Conservation (phyloP, 2,888 invertebrate species). For the Machimus atricapillus region DNA sequence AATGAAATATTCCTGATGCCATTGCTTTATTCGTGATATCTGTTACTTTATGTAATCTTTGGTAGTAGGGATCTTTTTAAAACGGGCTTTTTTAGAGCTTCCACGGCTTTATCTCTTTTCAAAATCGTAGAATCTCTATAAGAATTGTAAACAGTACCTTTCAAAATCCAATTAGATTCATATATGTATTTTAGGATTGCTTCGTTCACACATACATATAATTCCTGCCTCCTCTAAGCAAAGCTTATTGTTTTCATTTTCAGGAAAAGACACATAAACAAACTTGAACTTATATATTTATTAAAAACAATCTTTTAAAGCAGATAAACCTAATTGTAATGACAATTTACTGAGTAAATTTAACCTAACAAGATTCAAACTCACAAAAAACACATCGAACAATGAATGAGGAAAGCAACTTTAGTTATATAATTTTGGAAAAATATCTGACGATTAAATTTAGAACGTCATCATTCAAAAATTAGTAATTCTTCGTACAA, state of each 20-base stretch:
- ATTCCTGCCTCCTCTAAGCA: too few relatives aligned
- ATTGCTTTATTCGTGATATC: too few relatives aligned
- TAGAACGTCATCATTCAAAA: background rate
- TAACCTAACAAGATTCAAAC: constrained; percentile 31
- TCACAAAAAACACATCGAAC: constrained; percentile 20
- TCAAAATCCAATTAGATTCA: too few relatives aligned
- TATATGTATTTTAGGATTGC: too few relatives aligned
- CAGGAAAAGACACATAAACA: background rate
- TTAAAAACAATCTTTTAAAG: constrained; percentile 25
- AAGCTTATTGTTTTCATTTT: background rate
- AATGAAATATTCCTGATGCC: too few relatives aligned
- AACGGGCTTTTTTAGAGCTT: too few relatives aligned
- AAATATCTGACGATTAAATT: background rate
- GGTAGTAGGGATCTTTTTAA: too few relatives aligned
- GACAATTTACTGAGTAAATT: constrained; percentile 4
- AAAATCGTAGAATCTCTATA: too few relatives aligned
- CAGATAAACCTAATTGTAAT: constrained; percentile 3
- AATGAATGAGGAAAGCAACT: background rate
- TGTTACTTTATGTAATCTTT: too few relatives aligned
- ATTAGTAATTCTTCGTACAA: background rate
- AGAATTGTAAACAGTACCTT: too few relatives aligned
- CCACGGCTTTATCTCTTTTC: too few relatives aligned
- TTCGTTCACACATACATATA: too few relatives aligned
- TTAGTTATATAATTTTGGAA: background rate
- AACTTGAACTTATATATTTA: constrained; percentile 6